Evolutionary conservation across 2,113 vertebrate genomes (phyloP), one percentile per base, ranked within the genome.

Genomic region (Centropus unirufus): DNA sequence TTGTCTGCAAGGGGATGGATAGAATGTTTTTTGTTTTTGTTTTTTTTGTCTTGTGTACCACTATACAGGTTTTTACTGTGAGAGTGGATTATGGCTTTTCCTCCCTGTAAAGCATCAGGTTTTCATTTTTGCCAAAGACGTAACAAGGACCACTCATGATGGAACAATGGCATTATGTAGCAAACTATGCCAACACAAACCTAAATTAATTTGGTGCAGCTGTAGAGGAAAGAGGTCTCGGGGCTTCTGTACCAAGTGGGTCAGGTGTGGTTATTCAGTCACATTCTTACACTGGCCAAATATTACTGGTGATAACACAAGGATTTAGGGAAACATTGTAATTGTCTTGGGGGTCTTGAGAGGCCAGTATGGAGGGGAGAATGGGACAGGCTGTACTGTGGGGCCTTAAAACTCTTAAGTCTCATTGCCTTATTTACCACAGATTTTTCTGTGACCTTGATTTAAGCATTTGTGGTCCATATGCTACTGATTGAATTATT

Each of bases 1-100:
- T 97, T 98, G 93, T 92, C 90, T 97, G 95, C 94, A 89, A 89
- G 9, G 59, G 76, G 93, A 96, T 39, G 72, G 91, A 88, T 94
- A 95, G 92, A 82, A 32, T 18, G 87, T 87, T 95, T 63, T 36
- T 7, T 7, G 36, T 63, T 36, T 7, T 7, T 7, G 36, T 7
- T 36, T 64, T 61, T 84, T 75, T 86, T 85, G 64, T 82, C 79
- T 79, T 95, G 84, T 61, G 14, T 83, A 83, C 92, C 72, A 46
- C 76, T 64, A 1, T 64, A 55, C 88, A 89, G 85, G 69, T 92
- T 96, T 30, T 30, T 96, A 91, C 89, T 93, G 32, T 75, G 42
- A 78, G 79, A 85, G 67, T 93, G 83, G 95, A 93, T 97, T 96
- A 94, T 87, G 66, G 66, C 64, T 74, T 77, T 34, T 24, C 47